Evolutionary conservation across 2,797 vertebrate species (phyloP), one percentile per base, ranked within the genome.

Genomic region (Hoplostethus mediterraneus): DNA sequence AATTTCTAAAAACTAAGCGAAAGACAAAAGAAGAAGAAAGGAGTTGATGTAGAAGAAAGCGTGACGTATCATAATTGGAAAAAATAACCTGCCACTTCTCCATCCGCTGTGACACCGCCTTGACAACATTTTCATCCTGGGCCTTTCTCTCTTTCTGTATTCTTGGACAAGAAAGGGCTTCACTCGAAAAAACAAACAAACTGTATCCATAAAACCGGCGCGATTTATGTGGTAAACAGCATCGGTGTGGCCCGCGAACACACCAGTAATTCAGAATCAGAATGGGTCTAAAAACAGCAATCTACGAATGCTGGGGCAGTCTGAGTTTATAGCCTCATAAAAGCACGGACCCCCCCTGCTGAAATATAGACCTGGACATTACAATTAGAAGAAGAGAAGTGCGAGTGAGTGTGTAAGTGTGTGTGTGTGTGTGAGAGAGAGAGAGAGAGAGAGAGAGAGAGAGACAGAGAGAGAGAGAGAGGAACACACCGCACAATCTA

Each of bases 211-310:
- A 67, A 71, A 70, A 56, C 21, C 58, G 31, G 53, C 64, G 57
- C 55, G 13, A 61, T 2, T 2, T 48, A 6, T 14, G 3, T 79
- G 38, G 67, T 73, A 75, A 71, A 80, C 59, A 73, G 53, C 80
- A 69, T 63, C 72, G 33, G 51, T 56, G 68, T n/a, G 38, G 61
- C 75, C 68, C 12, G 42, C 40, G 61, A 52, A 61, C 40, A 17
- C 67, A 67, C 36, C 67, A 33, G 56, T 71, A 66, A 79, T 74
- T 82, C 74, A 52, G 49, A 75, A 79, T 85, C 72, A 73, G 57
- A 85, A 77, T 17, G 44, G 52, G 65, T 82, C 79, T 82, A 71
- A 83, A 84, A 85, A 80, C 71, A 83, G 80, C 47, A 54, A 57
- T 67, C 38, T 45, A 51, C 30, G 62, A 74, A 60, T 17, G 58